Percentiles rank a stretch among this genome's conserved stretches.
Evolutionary conservation across 2,888 invertebrate species (phyloP).

Genomic region (Therioaphis trifolii): DNA sequence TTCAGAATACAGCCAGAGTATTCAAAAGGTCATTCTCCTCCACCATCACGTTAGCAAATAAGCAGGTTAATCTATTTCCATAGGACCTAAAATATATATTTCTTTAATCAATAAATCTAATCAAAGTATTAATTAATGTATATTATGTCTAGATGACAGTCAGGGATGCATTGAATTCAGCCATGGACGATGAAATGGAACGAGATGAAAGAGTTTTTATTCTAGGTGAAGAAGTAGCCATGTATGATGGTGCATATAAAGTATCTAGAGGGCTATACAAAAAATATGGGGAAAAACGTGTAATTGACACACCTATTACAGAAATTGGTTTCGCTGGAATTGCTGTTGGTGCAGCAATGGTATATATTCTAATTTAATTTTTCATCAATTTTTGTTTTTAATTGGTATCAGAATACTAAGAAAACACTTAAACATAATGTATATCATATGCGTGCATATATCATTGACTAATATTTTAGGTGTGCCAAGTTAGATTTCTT

Average conservation of each 20-base stretch:
- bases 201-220: slow-evolving; percentile 90
- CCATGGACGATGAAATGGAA: slow-evolving; percentile 96
- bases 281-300: slow-evolving; percentile 95
- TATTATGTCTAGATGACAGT: slow-evolving; percentile 81
- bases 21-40: slow-evolving; percentile 38
- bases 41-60: slow-evolving; percentile 28
- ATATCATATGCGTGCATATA: too few relatives aligned
- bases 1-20: slow-evolving; percentile 35
- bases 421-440: too few relatives aligned
- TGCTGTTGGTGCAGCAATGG: slow-evolving; percentile 93
- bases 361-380: slow-evolving; percentile 66
- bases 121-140: not conserved
- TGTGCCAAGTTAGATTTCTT: too few relatives aligned
- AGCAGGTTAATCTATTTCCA: slow-evolving; percentile 42
- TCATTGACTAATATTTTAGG: too few relatives aligned
- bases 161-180: slow-evolving; percentile 95
- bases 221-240: slow-evolving; percentile 96
- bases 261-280: slow-evolving; percentile 94
- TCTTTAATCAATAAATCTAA: not conserved
- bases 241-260: slow-evolving; percentile 98
- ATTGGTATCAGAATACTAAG: too few relatives aligned
- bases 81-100: not conserved
- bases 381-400: too few relatives aligned
- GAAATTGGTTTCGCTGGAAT: slow-evolving; percentile 97
- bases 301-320: slow-evolving; percentile 98